Evolutionary conservation across 2,888 invertebrate species (phyloP), one percentile per base, ranked within the genome.

Genomic region (Cenopis cana): DNA sequence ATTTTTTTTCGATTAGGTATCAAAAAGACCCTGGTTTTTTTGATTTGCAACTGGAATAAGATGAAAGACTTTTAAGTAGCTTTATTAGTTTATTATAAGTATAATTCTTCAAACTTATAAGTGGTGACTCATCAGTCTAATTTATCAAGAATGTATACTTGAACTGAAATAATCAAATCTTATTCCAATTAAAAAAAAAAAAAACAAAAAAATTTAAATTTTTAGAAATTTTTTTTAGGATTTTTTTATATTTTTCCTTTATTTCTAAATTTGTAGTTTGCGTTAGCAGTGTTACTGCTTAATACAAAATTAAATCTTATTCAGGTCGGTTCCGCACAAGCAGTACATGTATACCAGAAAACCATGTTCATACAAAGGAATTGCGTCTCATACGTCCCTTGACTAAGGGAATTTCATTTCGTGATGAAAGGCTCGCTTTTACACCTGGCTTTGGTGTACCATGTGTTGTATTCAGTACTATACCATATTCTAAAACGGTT

Each of bases 381-480:
- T 88, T 95, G 24, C 94, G 95, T 76, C 80, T 96, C 74, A 85
- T 96, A 72, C 93, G 94, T 74, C 94, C 95, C 17, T 91, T 60
- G 36, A 55, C 93, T 33, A 95, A 95, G 87, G 95, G 95, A 74
- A 95, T 96, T 74, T 95, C 95, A 77, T 96, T 96, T 81, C 95
- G 94, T 82, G 96, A 97, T 87, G 97, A 97, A 83, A 95, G 98
- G 81, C 94, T 98, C 75, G 96, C 97, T 70, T 94, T 98, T 89
- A 96, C 97, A 50, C 96, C 97, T 64, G 93, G 95, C 8, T 95
- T 95, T 79, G 96, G 96, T 80, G 95, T 96, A 70, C 98, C 98
- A 46, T 96, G 98, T 90, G 94, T 97, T 78, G 94, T 98, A 74
- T 98, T 97, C 87, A 98, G 98, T 50, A 95, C 97, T 68, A 95